Evolutionary conservation across 2,797 vertebrate genomes (phyloP).

Genomic region (Poecilia wingei): DNA sequence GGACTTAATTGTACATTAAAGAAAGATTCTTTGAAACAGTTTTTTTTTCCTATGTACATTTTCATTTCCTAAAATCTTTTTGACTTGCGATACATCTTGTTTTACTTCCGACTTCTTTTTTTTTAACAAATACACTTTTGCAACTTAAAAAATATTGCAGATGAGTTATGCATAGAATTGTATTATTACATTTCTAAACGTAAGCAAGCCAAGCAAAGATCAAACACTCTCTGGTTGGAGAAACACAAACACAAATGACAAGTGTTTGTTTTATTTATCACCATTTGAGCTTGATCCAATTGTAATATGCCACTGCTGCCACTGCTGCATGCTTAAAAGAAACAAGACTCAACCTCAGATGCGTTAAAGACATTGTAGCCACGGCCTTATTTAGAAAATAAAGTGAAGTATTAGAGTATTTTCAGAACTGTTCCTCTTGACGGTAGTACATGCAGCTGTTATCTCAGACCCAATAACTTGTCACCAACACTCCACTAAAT

Average conservation of each 20-base stretch:
- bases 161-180: background rate
- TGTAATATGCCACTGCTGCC: background rate
- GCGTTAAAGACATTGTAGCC: background rate
- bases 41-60: background rate
- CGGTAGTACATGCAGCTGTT: background rate
- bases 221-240: background rate
- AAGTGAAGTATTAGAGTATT: background rate
- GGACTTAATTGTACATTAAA: background rate
- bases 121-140: background rate
- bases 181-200: background rate
- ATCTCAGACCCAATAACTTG: background rate
- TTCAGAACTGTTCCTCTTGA: background rate
- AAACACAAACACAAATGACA: background rate
- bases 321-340: background rate
- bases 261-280: background rate
- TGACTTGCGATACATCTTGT: background rate
- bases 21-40: background rate
- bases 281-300: background rate
- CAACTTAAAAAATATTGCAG: background rate
- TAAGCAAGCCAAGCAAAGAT: background rate
- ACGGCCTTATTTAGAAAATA: background rate
- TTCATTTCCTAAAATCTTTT: background rate
- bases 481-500: background rate
- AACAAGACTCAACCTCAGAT: background rate
- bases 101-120: background rate